Conservation (phyloP, 1,140 invertebrate genomes). For the Aphidius gifuensis region DNA sequence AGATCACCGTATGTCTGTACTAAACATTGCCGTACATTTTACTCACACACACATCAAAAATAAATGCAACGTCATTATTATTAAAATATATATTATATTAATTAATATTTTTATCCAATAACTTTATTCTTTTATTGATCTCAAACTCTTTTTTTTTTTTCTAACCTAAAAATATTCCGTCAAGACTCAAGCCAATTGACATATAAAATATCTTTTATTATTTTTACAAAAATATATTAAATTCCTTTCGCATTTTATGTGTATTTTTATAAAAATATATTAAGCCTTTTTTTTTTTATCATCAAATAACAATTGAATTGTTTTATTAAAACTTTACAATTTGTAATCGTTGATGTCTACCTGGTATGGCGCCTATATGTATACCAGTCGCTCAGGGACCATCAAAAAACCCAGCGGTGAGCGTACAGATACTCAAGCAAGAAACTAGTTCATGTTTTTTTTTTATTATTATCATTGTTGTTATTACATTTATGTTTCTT, state of each 20-base stretch:
- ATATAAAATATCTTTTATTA: no score
- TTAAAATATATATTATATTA: slow-evolving; percentile 40
- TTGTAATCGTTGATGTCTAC: slow-evolving; percentile 43
- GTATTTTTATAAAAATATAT: no score
- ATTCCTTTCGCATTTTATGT: no score
- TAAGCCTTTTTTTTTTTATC: not conserved
- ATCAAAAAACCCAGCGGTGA: slow-evolving; percentile 27
- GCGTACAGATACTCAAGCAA: slow-evolving; percentile 7
- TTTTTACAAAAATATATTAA: no score
- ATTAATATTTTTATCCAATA: slow-evolving; percentile 36
- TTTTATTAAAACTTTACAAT: slow-evolving; percentile 38
- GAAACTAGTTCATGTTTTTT: slow-evolving; percentile 23
- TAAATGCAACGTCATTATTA: slow-evolving; percentile 33
- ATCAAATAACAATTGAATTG: not conserved
- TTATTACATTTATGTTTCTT: slow-evolving; percentile 1
- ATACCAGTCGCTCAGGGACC: slow-evolving; percentile 33
- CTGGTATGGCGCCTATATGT: slow-evolving; percentile 30
- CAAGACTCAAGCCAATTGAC: not conserved
- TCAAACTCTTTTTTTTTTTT: not conserved
- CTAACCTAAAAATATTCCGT: not conserved
- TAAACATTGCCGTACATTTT: not conserved
- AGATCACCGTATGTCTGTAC: slow-evolving; percentile 34
- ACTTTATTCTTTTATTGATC: not conserved
- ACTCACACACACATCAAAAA: slow-evolving; percentile 19
- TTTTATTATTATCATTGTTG: slow-evolving; percentile 5